Evolutionary conservation across 1,140 invertebrate genomes (phyloP).

Genomic region (Zaprionus africanus): DNA sequence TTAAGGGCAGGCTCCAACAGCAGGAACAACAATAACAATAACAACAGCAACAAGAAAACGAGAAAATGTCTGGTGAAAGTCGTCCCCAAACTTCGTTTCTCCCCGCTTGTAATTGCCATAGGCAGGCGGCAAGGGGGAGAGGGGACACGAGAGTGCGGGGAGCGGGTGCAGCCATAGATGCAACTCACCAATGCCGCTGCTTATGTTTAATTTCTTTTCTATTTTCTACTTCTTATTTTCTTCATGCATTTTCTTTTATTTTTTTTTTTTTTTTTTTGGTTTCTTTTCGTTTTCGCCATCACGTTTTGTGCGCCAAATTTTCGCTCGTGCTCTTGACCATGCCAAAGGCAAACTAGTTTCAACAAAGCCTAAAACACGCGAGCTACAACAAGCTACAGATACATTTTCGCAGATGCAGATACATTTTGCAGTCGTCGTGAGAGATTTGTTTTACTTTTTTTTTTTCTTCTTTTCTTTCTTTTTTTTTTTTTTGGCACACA

Average conservation of each 20-base stretch:
- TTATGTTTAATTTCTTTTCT: slow-evolving; percentile 53
- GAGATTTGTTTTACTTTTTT: slow-evolving; percentile 44
- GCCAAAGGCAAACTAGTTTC: slow-evolving; percentile 43
- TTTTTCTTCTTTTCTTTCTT: neutral
- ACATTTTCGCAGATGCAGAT: slow-evolving; percentile 9
- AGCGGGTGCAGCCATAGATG: neutral
- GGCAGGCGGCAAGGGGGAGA: neutral
- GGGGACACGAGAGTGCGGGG: neutral
- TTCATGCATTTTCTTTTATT: neutral
- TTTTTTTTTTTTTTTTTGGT: neutral
- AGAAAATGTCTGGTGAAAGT: slow-evolving; percentile 26
- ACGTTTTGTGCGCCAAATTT: slow-evolving; percentile 44
- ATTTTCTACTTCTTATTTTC: slow-evolving; percentile 17
- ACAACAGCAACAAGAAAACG: neutral
- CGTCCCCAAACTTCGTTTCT: slow-evolving; percentile 18
- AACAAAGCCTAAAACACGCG: slow-evolving; percentile 42
- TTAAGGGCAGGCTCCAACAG: slow-evolving; percentile 37
- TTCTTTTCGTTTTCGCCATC: slow-evolving; percentile 23
- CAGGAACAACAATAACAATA: neutral
- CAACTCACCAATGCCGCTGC: slow-evolving; percentile 15
- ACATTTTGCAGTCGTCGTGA: slow-evolving; percentile 27
- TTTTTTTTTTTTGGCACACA: slow-evolving; percentile 50
- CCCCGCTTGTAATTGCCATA: slow-evolving; percentile 25
- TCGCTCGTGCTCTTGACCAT: slow-evolving; percentile 46
- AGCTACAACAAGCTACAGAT: slow-evolving; percentile 24